A percentile compares a stretch with the other conserved stretches of the same genome.
Conservation (phyloP, 1,140 invertebrate genomes). For the Lucilia sericata region DNA sequence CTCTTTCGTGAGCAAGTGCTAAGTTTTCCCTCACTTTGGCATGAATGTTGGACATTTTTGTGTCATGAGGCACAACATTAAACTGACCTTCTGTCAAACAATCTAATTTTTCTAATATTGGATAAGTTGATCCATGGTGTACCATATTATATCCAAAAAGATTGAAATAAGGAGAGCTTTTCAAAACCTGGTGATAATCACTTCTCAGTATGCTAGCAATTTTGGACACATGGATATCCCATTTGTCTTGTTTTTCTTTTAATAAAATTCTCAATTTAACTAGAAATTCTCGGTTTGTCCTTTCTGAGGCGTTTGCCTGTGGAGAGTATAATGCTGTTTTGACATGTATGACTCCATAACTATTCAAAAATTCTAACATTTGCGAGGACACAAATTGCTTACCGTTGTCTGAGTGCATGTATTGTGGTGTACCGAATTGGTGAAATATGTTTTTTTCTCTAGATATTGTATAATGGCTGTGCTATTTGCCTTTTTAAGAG, state of each 20-base stretch:
- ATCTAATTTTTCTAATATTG: no score
- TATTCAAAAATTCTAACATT: neutral
- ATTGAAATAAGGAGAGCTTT: slow-evolving; percentile 9
- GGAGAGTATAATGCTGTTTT: slow-evolving; percentile 30
- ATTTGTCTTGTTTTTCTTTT: slow-evolving; percentile 19
- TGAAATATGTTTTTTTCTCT: slow-evolving; percentile 29
- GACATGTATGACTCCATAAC: slow-evolving; percentile 34
- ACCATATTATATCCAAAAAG: slow-evolving; percentile 36
- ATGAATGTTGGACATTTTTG: neutral
- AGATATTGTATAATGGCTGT: neutral
- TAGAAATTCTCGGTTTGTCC: slow-evolving; percentile 6
- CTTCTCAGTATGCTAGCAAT: slow-evolving; percentile 19
- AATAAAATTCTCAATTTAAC: neutral
- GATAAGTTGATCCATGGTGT: neutral
- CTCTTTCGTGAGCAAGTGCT: neutral
- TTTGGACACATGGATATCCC: slow-evolving; percentile 42
- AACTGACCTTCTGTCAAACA: no score
- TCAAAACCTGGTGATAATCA: neutral
- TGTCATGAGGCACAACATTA: no score
- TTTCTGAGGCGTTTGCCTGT: slow-evolving; percentile 28
- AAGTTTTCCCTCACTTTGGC: neutral
- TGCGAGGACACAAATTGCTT: slow-evolving; percentile 30
- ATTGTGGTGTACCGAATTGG: slow-evolving; percentile 40
- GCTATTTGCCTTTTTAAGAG: slow-evolving; percentile 12
- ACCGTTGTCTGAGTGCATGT: slow-evolving; percentile 37